Percentiles rank a stretch among this genome's conserved stretches.
Conservation (phyloP, 2,888 invertebrate species). For the Harpalus rubripes region DNA sequence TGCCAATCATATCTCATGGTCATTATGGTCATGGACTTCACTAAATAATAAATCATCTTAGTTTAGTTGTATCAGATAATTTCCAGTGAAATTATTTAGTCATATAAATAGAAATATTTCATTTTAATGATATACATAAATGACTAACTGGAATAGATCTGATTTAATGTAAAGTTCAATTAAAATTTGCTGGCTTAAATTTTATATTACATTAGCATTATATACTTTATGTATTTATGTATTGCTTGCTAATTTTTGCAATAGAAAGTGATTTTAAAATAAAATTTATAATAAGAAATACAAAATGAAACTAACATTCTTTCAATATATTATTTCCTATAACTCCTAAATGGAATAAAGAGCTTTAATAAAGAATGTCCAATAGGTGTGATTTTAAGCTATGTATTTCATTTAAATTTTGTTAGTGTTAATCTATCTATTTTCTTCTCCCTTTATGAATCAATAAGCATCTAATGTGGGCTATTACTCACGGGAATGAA, state of each 20-base stretch:
- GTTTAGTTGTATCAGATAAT: background rate
- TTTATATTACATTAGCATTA: background rate
- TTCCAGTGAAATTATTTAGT: background rate
- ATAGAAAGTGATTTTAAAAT: background rate
- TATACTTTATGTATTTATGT: background rate
- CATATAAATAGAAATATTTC: background rate
- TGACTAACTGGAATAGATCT: background rate
- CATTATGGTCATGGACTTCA: constrained; percentile 1
- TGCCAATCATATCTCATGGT: too few relatives aligned
- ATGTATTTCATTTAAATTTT: too few relatives aligned
- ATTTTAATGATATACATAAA: background rate
- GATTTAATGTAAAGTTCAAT: background rate
- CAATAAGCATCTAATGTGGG: too few relatives aligned
- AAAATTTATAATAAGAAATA: background rate
- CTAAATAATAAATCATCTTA: background rate
- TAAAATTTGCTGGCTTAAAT: background rate
- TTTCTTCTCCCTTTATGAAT: too few relatives aligned
- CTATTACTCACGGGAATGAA: too few relatives aligned
- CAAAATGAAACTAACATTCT: background rate
- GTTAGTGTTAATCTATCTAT: too few relatives aligned
- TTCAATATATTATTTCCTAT: too few relatives aligned
- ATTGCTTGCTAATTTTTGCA: constrained; percentile 5
- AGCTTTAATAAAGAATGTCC: too few relatives aligned
- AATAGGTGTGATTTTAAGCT: too few relatives aligned
- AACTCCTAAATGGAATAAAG: too few relatives aligned